Evolutionary conservation across 2,113 vertebrate genomes (phyloP).

Genomic region (human): GRCh38 chrX:140548001-140548500

Average conservation of each 20-base stretch:
- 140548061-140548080: background rate
- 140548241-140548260: constrained; percentile 47
- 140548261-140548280: constrained; percentile 42
- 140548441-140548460: constrained; percentile 76
- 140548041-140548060: background rate
- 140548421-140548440: constrained; percentile 76
- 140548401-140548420: constrained; percentile 77
- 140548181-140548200: constrained; percentile 28
- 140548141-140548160: constrained; percentile 38
- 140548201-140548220: constrained; percentile 55
- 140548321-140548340: constrained; percentile 69
- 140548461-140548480: constrained; percentile 69
- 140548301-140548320: constrained; percentile 67
- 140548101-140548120: constrained; percentile 34
- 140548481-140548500: constrained; percentile 68
- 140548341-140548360: constrained; percentile 77
- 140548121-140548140: constrained; percentile 40
- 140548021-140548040: background rate
- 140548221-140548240: constrained; percentile 62
- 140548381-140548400: constrained; percentile 76
- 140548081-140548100: background rate
- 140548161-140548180: constrained; percentile 49
- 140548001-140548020: background rate
- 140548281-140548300: constrained; percentile 71
- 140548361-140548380: constrained; percentile 73